Evolutionary conservation across 2,888 invertebrate species (phyloP).

Genomic region (Cataglyphis albicans): DNA sequence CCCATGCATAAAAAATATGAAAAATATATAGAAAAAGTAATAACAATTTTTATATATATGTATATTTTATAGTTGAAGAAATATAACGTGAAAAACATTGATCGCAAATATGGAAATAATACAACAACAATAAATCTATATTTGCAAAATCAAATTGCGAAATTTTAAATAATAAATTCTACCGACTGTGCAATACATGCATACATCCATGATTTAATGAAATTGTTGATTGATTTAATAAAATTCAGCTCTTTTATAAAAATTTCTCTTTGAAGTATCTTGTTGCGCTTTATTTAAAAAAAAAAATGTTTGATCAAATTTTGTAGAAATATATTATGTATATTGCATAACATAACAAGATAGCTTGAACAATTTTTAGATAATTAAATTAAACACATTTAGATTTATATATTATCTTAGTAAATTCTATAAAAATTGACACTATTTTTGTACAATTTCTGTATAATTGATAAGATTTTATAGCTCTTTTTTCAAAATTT

Average conservation of each 20-base stretch:
- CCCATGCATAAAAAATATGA: constrained; percentile 34
- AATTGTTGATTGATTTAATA: neutral
- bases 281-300: neutral
- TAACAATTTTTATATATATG: neutral
- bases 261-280: neutral
- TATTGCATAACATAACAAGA: neutral
- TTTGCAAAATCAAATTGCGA: neutral
- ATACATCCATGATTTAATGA: neutral
- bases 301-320: constrained; percentile 13
- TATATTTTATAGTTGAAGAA: neutral
- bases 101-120: neutral
- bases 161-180: neutral
- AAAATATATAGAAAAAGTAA: constrained; percentile 5
- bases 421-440: neutral
- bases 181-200: neutral
- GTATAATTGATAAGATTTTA: neutral
- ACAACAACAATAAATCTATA: constrained; percentile 12
- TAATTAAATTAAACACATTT: neutral
- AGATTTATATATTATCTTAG: neutral
- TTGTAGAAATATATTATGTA: neutral
- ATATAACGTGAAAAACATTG: neutral
- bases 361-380: neutral
- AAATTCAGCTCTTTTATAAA: neutral
- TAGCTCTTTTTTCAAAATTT: neutral
- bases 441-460: neutral